A percentile compares a stretch with the other conserved stretches of the same genome.
Evolutionary conservation across 1,140 invertebrate species (phyloP).

Genomic region (Helicoverpa armigera): DNA sequence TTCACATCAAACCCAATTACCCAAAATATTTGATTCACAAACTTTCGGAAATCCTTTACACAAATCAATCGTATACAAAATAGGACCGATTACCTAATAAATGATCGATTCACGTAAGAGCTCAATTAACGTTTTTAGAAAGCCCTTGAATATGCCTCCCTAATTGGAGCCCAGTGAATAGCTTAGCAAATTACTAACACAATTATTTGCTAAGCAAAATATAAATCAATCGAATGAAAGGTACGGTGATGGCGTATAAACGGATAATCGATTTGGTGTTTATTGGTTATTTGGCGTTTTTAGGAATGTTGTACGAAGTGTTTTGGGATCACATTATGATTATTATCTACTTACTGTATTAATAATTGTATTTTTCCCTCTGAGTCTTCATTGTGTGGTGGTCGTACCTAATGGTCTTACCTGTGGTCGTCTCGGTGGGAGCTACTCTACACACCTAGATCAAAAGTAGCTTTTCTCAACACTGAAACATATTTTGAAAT

Average conservation of each 20-base stretch:
- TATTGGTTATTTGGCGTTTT: too few species aligned
- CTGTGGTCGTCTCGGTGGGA: too few species aligned
- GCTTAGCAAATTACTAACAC: conserved; percentile 50
- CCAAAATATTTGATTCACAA: conserved; percentile 16
- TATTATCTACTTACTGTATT: too few species aligned
- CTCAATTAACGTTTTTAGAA: conserved; percentile 41
- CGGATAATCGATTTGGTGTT: conserved; percentile 3
- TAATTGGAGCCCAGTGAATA: conserved; percentile 54
- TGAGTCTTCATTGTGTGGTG: too few species aligned
- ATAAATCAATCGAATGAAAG: conserved; percentile 35
- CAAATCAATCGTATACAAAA: conserved; percentile 5
- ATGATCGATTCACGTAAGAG: conserved; percentile 18
- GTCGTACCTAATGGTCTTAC: too few species aligned
- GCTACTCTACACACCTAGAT: too few species aligned
- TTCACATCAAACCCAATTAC: background rate
- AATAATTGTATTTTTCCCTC: too few species aligned
- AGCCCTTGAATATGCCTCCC: conserved; percentile 22
- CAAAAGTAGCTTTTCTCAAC: too few species aligned
- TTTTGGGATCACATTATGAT: too few species aligned
- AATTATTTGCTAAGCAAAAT: conserved; percentile 50
- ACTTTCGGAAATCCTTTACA: conserved; percentile 1
- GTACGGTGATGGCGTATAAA: conserved; percentile 30
- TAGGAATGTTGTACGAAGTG: too few species aligned
- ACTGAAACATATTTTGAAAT: too few species aligned
- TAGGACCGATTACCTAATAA: conserved; percentile 8